Evolutionary conservation across 1,140 invertebrate species (phyloP).

Genomic region (Maconellicoccus hirsutus): DNA sequence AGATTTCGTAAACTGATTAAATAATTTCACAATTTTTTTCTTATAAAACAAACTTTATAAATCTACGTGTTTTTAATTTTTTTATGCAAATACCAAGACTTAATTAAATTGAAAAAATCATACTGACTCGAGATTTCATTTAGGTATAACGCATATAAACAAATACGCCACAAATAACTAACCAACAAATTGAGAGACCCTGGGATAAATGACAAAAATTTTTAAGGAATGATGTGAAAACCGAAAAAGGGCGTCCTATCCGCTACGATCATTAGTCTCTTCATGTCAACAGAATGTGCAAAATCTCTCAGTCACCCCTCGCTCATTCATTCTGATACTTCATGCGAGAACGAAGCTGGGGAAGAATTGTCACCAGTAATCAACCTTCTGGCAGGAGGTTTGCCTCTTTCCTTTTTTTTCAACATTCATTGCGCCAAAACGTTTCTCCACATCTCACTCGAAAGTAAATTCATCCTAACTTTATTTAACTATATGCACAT

Average conservation of each 20-base stretch:
- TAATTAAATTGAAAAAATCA: too few species aligned
- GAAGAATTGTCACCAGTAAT: conserved; percentile 4
- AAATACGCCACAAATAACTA: background rate
- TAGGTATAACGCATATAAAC: too few species aligned
- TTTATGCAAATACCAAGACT: too few species aligned
- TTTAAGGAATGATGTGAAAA: conserved; percentile 1
- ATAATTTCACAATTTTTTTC: too few species aligned
- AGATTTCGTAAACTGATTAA: too few species aligned
- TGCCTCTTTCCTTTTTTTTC: background rate
- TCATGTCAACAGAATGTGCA: conserved; percentile 7
- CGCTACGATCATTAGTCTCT: background rate
- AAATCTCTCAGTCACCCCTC: background rate
- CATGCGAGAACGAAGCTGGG: background rate
- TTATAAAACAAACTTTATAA: too few species aligned
- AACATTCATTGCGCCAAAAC: background rate
- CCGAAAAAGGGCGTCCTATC: background rate
- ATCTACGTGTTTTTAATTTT: too few species aligned
- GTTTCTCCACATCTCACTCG: background rate
- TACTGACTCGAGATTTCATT: too few species aligned
- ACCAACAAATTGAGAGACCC: background rate
- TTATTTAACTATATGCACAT: background rate
- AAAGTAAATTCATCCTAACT: background rate
- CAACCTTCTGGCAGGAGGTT: background rate
- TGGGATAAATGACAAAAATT: conserved; percentile 5
- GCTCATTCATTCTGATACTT: background rate